Evolutionary conservation across 2,888 invertebrate species (phyloP).

Genomic region (Campoplex capitator): DNA sequence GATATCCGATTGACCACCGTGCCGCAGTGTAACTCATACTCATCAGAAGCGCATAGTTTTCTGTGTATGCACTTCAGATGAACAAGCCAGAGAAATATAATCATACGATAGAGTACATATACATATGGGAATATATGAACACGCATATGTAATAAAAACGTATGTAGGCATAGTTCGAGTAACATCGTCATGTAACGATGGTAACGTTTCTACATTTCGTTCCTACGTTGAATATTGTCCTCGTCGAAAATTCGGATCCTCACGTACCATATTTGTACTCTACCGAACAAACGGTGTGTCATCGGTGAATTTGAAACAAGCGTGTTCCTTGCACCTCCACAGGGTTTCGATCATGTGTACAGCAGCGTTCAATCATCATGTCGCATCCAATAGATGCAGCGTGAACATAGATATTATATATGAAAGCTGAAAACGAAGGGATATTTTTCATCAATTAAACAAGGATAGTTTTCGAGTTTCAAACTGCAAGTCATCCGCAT

Average conservation of each 20-base stretch:
- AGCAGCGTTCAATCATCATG: neutral
- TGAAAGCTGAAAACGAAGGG: neutral
- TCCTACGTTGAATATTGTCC: neutral
- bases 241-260: slow-evolving; percentile 18
- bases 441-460: slow-evolving; percentile 11
- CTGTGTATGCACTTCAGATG: slow-evolving; percentile 19
- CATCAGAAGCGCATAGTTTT: slow-evolving; percentile 24
- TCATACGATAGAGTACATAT: neutral
- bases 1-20: slow-evolving; percentile 46
- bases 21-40: slow-evolving; percentile 26
- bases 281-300: slow-evolving; percentile 17
- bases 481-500: too few relatives aligned
- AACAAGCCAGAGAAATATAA: slow-evolving; percentile 12
- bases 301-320: slow-evolving; percentile 26
- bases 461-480: neutral
- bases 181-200: slow-evolving; percentile 26
- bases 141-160: neutral
- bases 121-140: neutral
- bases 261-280: slow-evolving; percentile 4
- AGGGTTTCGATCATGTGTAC: slow-evolving; percentile 4
- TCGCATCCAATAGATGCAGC: neutral
- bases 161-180: neutral
- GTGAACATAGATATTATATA: neutral
- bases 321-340: slow-evolving; percentile 1
- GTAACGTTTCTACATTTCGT: slow-evolving; percentile 28